Base-by-base conservation (phyloP, 2,113 vertebrate species). In the Panthera leo region DNA sequence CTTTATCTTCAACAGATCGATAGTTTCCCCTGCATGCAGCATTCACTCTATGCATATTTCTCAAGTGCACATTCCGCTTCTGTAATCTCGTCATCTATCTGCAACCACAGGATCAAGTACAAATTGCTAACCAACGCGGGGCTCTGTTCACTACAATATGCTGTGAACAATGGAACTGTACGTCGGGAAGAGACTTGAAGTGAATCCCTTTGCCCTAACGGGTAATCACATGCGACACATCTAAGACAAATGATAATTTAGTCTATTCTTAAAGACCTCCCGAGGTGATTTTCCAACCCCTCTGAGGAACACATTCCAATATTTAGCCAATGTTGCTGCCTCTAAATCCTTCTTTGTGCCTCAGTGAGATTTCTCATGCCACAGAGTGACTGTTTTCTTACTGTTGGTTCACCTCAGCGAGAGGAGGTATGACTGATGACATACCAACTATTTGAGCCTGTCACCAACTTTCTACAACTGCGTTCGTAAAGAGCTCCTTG, bases 221-320 rank as follows among this genome's bases (percentile, higher is more conserved):
- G 80, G 91, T 95, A 96, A 98, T 97, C 95, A 95, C 70, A 82
- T 97, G 65, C 12, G 71, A 94, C 39, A 82, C 92, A 61, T 48
- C 39, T 53, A 68, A 95, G 71, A 95, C 71, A 97, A 94, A 92
- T 91, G 73, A 83, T 90, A 94, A 95, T 91, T 92, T 88, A 78
- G 51, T 95, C 94, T 98, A 73, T 93, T 95, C 82, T 98, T 93
- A 94, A 94, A 85, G 76, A 78, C 92, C 87, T 96, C 91, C 93
- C 14, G 71, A 96, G 51, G 88, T 95, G 95, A 70, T 90, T 85
- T 89, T 85, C 78, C 91, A 94, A 31, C 80, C 82, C 93, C 80
- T 13, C 21, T 92, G 27, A 39, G 71, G 84, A 94, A 53, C 71
- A 83, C 76, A 94, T 95, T 58, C 45, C 45, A 78, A 94, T 85